A percentile compares a stretch with the other conserved stretches of the same genome.
Evolutionary conservation across 2,113 vertebrate species (phyloP).

Genomic region (Colius striatus): DNA sequence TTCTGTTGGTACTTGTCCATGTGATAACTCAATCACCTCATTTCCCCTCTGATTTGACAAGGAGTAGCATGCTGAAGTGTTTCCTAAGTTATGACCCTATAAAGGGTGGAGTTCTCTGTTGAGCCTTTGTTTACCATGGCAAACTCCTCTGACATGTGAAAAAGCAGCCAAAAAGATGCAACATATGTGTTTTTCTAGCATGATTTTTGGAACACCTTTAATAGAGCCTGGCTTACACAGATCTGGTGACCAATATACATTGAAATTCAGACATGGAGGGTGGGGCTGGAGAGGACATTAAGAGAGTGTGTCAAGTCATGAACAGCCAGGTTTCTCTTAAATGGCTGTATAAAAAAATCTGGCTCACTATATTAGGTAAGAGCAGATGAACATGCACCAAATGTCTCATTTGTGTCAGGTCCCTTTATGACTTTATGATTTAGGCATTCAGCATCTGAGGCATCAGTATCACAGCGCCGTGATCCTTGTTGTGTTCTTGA

Average conservation of each 20-base stretch:
- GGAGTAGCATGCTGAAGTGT: not conserved
- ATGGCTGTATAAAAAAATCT: not conserved
- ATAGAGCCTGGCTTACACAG: not conserved
- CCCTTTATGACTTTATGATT: not conserved
- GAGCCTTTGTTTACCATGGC: not conserved
- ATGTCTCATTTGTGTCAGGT: not conserved
- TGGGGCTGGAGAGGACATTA: not conserved
- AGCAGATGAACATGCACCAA: not conserved
- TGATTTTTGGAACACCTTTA: not conserved
- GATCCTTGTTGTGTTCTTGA: not conserved
- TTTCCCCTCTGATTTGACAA: not conserved
- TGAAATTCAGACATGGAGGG: not conserved
- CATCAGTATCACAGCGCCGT: not conserved
- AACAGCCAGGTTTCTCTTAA: not conserved
- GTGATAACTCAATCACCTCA: not conserved
- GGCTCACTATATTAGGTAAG: not conserved
- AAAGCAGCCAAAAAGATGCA: not conserved
- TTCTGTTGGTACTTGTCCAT: not conserved
- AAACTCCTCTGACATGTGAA: not conserved
- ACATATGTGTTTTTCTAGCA: not conserved
- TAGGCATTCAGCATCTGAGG: not conserved
- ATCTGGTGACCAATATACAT: not conserved
- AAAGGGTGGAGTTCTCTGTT: not conserved
- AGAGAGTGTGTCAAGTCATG: not conserved
- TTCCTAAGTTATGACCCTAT: not conserved